These are phyloP conservation scores for Gymnocephalus cernua DNA, from an alignment of 2,113 vertebrate genomes.

Conservation along the genomic window DNA sequence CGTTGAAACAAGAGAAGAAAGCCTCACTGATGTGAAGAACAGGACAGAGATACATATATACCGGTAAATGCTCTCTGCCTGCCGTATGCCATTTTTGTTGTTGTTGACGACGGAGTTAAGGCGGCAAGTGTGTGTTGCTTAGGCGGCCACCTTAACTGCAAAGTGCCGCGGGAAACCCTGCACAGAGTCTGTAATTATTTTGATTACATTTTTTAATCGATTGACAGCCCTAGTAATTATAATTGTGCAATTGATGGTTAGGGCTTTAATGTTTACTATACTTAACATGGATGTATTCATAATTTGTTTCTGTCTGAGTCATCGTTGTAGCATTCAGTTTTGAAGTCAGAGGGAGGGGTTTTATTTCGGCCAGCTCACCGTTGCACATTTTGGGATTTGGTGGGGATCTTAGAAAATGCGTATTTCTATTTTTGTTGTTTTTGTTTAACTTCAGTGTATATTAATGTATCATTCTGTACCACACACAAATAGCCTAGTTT, in stretches of 20 bases:
- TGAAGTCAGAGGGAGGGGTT: not conserved
- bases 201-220: no score
- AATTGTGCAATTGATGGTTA: not conserved
- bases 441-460: not conserved
- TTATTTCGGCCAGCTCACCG: not conserved
- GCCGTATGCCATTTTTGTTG: no score
- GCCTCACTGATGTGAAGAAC: no score
- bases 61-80: no score
- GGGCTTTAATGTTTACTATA: not conserved
- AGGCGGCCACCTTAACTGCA: no score
- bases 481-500: not conserved
- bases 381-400: not conserved
- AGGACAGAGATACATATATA: no score
- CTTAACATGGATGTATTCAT: not conserved
- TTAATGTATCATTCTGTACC: not conserved
- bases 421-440: not conserved
- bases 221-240: no score
- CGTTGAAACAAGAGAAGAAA: no score
- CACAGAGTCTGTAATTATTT: no score
- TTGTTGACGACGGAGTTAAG: no score
- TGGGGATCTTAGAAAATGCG: not conserved
- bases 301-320: not conserved
- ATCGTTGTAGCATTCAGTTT: not conserved
- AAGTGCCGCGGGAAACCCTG: no score
- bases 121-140: no score